Conservation (phyloP, 53 echinoderm and acorn worm genomes). For the Paelopatides confundens region DNA sequence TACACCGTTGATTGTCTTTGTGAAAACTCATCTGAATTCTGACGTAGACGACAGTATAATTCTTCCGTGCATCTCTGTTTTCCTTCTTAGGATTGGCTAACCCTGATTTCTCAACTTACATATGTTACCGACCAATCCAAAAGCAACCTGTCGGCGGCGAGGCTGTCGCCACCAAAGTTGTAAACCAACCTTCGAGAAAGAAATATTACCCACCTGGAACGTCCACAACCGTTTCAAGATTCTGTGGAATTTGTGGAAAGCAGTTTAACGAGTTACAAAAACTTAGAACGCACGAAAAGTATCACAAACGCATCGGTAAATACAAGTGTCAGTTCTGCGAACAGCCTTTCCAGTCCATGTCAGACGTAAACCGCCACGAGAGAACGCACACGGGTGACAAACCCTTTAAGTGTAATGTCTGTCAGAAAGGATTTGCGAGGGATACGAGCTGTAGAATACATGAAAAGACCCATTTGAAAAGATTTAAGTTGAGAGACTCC, state of each 20-base stretch:
- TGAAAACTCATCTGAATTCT: no score
- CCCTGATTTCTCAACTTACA: not conserved
- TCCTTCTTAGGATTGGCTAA: slow-evolving; percentile 10
- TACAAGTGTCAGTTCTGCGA: slow-evolving; percentile 22
- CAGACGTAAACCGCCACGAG: slow-evolving; percentile 18
- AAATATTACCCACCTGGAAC: not conserved
- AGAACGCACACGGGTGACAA: slow-evolving; percentile 22
- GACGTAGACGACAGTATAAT: not conserved
- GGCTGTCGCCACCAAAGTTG: not conserved
- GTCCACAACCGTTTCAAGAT: not conserved
- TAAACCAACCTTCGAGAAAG: not conserved
- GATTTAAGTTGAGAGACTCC: no score
- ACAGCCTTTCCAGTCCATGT: not conserved
- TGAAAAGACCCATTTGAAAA: not conserved
- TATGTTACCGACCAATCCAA: not conserved
- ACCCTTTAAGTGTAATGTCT: not conserved
- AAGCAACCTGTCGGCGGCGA: not conserved
- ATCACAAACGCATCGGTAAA: not conserved
- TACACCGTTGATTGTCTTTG: no score
- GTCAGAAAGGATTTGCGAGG: not conserved
- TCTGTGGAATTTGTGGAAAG: not conserved
- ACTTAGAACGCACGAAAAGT: not conserved
- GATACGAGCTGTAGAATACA: not conserved
- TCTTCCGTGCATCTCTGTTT: not conserved
- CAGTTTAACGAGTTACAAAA: not conserved